Evolutionary conservation across 1,140 invertebrate genomes (phyloP), one percentile per base, ranked within the genome.

Genomic region (Leptinotarsa lineolata): DNA sequence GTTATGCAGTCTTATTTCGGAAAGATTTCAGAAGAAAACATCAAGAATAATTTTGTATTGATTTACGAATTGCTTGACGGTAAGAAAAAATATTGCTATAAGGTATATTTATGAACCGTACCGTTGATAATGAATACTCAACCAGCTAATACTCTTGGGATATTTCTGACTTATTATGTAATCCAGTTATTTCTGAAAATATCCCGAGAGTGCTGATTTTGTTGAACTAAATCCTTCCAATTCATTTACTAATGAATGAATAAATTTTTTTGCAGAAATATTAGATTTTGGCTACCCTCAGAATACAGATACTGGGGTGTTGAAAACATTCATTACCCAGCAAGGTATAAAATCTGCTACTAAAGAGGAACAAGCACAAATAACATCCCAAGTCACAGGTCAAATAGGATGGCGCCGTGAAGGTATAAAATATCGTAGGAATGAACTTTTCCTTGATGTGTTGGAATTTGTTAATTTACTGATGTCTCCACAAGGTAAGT

Each of bases 1-100:
- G 97, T 99, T 65, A 99, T 99, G 98, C 97, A 99, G 83, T 97
- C 96, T 1, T 99, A 99, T 84, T 99, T 99, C 87, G 97, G 98
- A 68, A 99, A 99, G 87, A 97, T 99, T 72, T 98, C 97, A 0
- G 98, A 99, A 85, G 98, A 99, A 85, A 99, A 99, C 84, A 98
- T 99, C 81, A 99, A 99, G 86, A 99, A 99, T 83, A 99, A 99
- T 86, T 99, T 99, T 90, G 98, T 99, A 59, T 89, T 99, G 1
- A 99, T 99, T 80, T 99, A 99, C 86, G 98, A 99, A 87, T 86
- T 99, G 77, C 89, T 99, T 48, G 98, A 99, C 90, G 94, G 95
- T 96, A 86, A 86, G 82, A 24, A 68, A 69, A 15, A 16, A 39
- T 8, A 39, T 39, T 39, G 30, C 30, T 39, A 11, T 2, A 39